Percentiles rank a stretch among this genome's conserved stretches.
These are phyloP conservation scores for Sebastes jordani DNA, from an alignment of 2,797 vertebrate genomes.

Conservation along the genomic window DNA sequence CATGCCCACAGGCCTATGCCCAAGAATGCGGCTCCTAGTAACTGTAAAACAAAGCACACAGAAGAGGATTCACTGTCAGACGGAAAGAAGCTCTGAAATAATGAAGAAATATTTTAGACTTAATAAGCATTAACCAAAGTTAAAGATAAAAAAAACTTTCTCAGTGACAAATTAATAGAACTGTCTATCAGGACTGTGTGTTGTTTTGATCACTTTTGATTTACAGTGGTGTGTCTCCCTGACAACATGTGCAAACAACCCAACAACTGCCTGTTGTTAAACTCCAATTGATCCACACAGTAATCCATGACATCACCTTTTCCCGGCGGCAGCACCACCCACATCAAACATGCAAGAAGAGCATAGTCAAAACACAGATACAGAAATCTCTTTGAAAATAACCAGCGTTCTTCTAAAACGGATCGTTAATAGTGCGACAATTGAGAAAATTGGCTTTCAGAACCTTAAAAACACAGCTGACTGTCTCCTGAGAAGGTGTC, in stretches of 20 bases:
- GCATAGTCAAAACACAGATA: neutral
- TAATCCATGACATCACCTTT: slow-evolving; percentile 12
- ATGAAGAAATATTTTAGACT: neutral
- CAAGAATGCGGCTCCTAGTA: slow-evolving; percentile 92
- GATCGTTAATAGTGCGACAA: neutral
- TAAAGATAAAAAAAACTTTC: neutral
- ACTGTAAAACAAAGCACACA: slow-evolving; percentile 82
- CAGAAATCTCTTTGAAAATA: neutral
- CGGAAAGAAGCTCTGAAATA: neutral
- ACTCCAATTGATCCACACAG: neutral
- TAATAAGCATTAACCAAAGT: neutral
- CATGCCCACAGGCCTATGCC: slow-evolving; percentile 94
- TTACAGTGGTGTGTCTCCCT: neutral
- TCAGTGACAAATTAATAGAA: neutral
- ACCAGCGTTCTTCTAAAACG: neutral
- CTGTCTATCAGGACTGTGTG: neutral
- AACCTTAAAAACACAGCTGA: slow-evolving; percentile 3
- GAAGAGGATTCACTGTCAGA: slow-evolving; percentile 24
- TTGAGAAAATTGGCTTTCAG: slow-evolving; percentile 1
- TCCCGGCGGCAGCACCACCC: neutral
- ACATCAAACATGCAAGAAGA: neutral
- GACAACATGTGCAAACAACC: slow-evolving; percentile 18
- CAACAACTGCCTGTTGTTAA: neutral
- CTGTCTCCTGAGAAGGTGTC: neutral
- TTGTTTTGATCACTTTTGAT: neutral